phyloP scores from a whole-genome alignment of 2,113 vertebrate genomes.

The Rhinopithecus roxellana region DNA sequence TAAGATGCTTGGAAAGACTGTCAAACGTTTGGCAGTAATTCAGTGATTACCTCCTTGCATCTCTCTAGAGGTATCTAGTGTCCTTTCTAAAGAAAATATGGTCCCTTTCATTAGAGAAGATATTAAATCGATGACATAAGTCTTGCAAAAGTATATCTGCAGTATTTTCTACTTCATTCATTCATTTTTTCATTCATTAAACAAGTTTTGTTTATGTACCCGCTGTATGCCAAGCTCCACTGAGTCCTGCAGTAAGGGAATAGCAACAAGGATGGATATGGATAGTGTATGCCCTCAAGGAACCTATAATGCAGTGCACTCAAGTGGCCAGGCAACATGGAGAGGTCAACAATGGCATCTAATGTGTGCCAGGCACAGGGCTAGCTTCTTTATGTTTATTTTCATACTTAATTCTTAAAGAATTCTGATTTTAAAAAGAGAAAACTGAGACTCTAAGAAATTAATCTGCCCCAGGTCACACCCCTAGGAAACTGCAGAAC shows the following conservation, averaged over 20 bases:
- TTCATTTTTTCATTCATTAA: not conserved
- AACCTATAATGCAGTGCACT: not conserved
- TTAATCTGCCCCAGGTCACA: not conserved
- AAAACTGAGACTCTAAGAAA: not conserved
- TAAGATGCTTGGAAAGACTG: not conserved
- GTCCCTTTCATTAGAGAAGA: not conserved
- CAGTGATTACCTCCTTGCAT: not conserved
- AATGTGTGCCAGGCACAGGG: no score
- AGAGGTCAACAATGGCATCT: not conserved
- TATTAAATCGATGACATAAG: not conserved
- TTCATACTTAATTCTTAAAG: not conserved
- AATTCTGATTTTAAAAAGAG: not conserved
- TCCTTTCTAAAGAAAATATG: not conserved
- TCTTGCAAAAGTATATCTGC: not conserved
- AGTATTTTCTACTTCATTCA: not conserved
- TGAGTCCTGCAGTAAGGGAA: not conserved
- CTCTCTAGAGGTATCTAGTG: not conserved
- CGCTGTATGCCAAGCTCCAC: not conserved
- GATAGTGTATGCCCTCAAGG: not conserved
- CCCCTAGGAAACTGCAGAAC: not conserved
- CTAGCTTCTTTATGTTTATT: not conserved
- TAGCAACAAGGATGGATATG: not conserved
- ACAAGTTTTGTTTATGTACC: not conserved
- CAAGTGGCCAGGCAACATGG: accelerated
- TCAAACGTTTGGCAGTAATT: no score